Evolutionary conservation across 2,888 invertebrate species (phyloP), one percentile per base, ranked within the genome.

Genomic region (Metopia argyrocephala): DNA sequence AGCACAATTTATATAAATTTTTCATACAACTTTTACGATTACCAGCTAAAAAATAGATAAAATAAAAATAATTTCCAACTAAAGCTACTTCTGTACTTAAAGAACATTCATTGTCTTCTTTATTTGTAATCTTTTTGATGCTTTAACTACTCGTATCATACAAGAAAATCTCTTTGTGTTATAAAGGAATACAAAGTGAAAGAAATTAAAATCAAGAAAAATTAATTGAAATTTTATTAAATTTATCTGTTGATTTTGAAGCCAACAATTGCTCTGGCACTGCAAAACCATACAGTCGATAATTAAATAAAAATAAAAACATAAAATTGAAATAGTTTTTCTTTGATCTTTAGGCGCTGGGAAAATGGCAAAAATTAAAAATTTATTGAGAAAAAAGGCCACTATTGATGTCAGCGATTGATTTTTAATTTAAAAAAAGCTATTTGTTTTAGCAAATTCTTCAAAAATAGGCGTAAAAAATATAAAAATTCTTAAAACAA

Each of bases 281-380:
- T 52, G 23, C 61, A 31, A 38, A 38, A 38, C 38, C 38, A 38
- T 50, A 38, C 56, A 27, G 28, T 23, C 52, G 50, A 45, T 52
- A 28, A 0, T 15, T 52, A 76, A 80, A 78, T 79, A 61, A 12
- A 12, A 38, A 12, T 15, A 79, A 76, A 82, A 80, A 69, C 15
- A 38, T 59, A 61, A 45, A 78, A 64, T 45, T 45, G 25, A 76
- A 66, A 65, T 59, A 27, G 25, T 59, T 78, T 82, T 50, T 45
- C 83, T 79, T 84, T 83, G 83, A 84, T 84, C 76, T 84, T 79
- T 62, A 61, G 78, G 78, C 78, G 74, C 74, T 74, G 64, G 64
- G 76, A 71, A 65, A 50, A 27, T 20, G 50, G 57, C 46, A 62
- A 61, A 18, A 20, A 9, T 3, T 31, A 1, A 12, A 1, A 38